Conservation (phyloP, 2,797 vertebrate species). For the Distichodus sexfasciatus region DNA sequence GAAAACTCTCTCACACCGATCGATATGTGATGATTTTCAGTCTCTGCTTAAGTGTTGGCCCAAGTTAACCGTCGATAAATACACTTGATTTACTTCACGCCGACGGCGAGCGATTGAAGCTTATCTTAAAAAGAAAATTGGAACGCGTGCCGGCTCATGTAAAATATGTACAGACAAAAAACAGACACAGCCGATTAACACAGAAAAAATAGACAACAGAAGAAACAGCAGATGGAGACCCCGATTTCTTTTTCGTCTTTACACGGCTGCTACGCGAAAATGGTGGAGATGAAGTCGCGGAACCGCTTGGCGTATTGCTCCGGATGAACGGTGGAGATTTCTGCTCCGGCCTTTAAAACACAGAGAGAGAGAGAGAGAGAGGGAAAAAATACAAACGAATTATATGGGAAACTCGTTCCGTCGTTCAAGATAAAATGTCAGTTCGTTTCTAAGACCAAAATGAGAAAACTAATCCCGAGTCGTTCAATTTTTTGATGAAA, state of each 20-base stretch:
- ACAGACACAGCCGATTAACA: not conserved
- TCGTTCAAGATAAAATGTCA: too few relatives aligned
- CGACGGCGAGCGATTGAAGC: slow-evolving; percentile 23
- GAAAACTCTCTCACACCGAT: slow-evolving; percentile 3
- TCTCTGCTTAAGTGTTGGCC: slow-evolving; percentile 26
- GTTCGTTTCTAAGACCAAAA: too few relatives aligned
- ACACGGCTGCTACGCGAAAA: slow-evolving; percentile 78
- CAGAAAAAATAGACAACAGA: too few relatives aligned
- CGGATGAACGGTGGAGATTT: slow-evolving; percentile 92
- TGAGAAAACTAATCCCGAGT: too few relatives aligned
- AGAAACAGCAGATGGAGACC: not conserved
- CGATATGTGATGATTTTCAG: slow-evolving; percentile 2
- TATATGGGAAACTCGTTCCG: not conserved
- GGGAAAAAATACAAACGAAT: slow-evolving; percentile 5
- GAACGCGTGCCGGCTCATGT: slow-evolving; percentile 9
- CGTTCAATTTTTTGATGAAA: too few relatives aligned
- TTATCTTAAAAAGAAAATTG: slow-evolving; percentile 25
- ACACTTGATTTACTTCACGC: slow-evolving; percentile 56
- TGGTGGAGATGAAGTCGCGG: slow-evolving; percentile 90
- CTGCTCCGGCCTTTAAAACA: slow-evolving; percentile 89
- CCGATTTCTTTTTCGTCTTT: not conserved
- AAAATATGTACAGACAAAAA: slow-evolving; percentile 26
- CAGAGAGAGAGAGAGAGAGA: too few relatives aligned
- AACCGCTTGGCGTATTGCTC: slow-evolving; percentile 95
- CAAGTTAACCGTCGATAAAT: slow-evolving; percentile 64